These are phyloP conservation scores for Danaus plexippus DNA, from an alignment of 1,140 invertebrate genomes.

Conservation along the genomic window DNA sequence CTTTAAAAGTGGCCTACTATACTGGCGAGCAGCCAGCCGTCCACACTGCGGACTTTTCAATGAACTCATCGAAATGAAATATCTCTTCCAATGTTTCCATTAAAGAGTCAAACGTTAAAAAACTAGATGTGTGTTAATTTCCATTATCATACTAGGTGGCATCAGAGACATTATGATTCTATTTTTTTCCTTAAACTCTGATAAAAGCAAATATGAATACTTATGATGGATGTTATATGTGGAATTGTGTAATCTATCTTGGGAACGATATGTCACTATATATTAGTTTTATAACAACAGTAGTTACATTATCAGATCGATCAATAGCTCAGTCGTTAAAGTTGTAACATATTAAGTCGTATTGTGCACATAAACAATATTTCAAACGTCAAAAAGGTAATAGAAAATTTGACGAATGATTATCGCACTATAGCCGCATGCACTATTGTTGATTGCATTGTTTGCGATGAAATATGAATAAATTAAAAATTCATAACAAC, in stretches of 20 bases:
- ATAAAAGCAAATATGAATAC: no score
- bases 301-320: no score
- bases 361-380: not conserved
- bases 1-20: conserved; percentile 11
- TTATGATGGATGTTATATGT: no score
- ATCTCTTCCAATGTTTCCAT: conserved; percentile 62
- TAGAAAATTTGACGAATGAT: conserved; percentile 17
- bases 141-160: conserved; percentile 23
- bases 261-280: no score
- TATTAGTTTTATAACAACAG: no score
- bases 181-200: no score
- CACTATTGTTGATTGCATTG: not conserved
- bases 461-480: not conserved
- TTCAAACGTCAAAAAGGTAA: conserved; percentile 11
- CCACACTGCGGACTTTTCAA: conserved; percentile 69
- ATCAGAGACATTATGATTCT: conserved; percentile 18
- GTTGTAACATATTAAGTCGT: no score
- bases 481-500: not conserved
- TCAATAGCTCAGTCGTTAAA: no score
- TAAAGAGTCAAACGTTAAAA: conserved; percentile 63
- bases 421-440: no score
- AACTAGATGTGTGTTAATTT: conserved; percentile 43
- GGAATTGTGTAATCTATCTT: no score
- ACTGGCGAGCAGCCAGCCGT: conserved; percentile 55
- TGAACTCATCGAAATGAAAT: conserved; percentile 63